Base-by-base conservation (phyloP, 2,113 vertebrate species). In the Larimichthys polyactis region DNA sequence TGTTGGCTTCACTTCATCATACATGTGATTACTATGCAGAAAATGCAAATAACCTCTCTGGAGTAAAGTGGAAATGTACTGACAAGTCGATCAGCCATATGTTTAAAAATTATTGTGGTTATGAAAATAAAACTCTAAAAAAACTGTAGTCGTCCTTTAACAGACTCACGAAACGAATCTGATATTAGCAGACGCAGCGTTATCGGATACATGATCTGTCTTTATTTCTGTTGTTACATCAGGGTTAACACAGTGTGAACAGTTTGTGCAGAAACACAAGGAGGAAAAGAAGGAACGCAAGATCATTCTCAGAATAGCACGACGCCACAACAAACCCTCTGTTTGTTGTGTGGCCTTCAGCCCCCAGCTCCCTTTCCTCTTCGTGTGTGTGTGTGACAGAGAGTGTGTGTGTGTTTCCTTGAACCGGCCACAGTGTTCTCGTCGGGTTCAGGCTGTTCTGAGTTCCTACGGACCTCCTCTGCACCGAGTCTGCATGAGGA, bases 271-370 rank as follows among this genome's bases (percentile, higher is more conserved):
- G 63, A 68, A 84, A 86, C 51, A 75, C 9, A 76, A 55, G 32
- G 29, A 82, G 57, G 69, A 52, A 49, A 57, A 22, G 70, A 75
- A 27, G 72, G 40, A 81, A 69, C 67, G 71, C 1, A 72, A 58
- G 66, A 70, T 80, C 36, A n/a, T 87, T 86, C 85, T 91, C 44
- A 91, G 84, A 92, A 91, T 87, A 90, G 83, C 69, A 77, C 85
- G 17, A n/a, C 48, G 59, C 36, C 78, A 89, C 77, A 86, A 84
- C 77, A 57, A 65, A 36, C 74, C 60, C 77, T 76, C 73, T 91
- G 85, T 92, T 78, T 84, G 70, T 83, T 79, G 69, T 78, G 69
- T 64, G 66, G 85, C 80, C 75, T 57, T 71, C 71, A 60, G 78
- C 85, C 67, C 70, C 78, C 78, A 67, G 52, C 65, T 54, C 66